These are phyloP conservation scores for Mus pahari DNA, from an alignment of 2,113 vertebrate genomes.

Conservation along the genomic window DNA sequence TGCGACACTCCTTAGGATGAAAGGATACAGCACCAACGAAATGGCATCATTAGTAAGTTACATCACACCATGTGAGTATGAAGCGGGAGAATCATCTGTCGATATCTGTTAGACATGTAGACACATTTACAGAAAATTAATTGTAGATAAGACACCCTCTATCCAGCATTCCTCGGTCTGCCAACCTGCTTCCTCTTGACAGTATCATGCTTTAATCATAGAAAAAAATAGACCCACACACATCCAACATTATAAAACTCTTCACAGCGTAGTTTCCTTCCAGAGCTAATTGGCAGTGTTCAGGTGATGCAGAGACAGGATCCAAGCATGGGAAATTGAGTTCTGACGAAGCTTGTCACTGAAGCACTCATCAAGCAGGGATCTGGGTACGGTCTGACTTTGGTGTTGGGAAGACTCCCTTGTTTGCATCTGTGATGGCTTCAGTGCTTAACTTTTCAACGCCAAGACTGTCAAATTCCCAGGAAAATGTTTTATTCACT, in stretches of 20 bases:
- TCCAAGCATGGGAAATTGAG: neutral
- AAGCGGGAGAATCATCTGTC: neutral
- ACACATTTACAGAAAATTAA: neutral
- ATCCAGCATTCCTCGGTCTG: neutral
- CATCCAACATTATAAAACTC: neutral
- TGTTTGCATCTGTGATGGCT: conserved; percentile 58
- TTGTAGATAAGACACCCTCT: neutral
- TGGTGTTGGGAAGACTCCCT: neutral
- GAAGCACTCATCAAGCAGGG: neutral
- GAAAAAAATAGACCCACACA: neutral
- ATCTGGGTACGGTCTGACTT: conserved; percentile 43
- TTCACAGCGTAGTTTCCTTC: neutral
- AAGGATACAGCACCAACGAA: neutral
- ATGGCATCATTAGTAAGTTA: neutral
- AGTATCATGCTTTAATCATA: neutral
- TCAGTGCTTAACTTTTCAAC: conserved; percentile 65
- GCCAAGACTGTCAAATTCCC: conserved; percentile 53
- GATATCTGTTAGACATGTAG: neutral
- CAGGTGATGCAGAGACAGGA: neutral
- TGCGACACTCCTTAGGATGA: neutral
- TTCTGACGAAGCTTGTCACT: neutral
- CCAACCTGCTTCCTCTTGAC: neutral
- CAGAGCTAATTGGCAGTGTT: conserved; percentile 6
- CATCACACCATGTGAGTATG: neutral
- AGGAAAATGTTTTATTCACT: conserved; percentile 64